These are phyloP conservation scores for Mythimna ferrago DNA, from an alignment of 2,888 invertebrate species.

Conservation along the genomic window DNA sequence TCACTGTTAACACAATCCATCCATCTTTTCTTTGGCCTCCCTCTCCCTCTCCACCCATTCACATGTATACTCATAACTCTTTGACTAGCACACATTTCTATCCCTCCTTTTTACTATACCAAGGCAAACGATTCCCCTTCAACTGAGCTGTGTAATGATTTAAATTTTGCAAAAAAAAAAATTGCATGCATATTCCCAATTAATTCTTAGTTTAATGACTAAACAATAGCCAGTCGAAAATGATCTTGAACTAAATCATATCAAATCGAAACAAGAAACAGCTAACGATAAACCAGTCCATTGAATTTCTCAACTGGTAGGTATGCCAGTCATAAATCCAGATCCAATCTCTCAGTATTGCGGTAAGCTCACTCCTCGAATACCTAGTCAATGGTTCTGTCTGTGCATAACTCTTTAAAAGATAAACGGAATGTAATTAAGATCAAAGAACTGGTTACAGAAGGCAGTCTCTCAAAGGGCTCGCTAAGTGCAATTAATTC, in stretches of 20 bases:
- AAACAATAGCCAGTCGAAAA: not conserved
- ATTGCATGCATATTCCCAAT: no score
- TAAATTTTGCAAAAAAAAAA: no score
- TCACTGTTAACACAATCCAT: no score
- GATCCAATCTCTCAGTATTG: slow-evolving; percentile 42
- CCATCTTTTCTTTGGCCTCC: no score
- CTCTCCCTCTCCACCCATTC: no score
- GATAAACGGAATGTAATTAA: slow-evolving; percentile 45
- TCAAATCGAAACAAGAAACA: slow-evolving; percentile 14
- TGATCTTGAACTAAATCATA: slow-evolving; percentile 18
- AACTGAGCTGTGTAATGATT: no score
- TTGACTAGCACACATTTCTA: no score
- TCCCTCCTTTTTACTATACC: no score
- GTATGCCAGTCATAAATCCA: slow-evolving; percentile 41
- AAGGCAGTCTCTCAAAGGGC: slow-evolving; percentile 31
- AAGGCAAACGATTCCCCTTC: no score
- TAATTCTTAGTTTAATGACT: no score
- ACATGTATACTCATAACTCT: no score
- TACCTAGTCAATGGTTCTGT: slow-evolving; percentile 17
- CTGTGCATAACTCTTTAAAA: slow-evolving; percentile 28
- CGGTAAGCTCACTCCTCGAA: slow-evolving; percentile 14
- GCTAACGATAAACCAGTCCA: slow-evolving; percentile 12
- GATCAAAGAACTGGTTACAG: slow-evolving; percentile 29
- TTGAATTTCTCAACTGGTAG: slow-evolving; percentile 23
- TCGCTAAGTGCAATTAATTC: slow-evolving; percentile 54